Base-by-base conservation (phyloP, 2,797 vertebrate genomes). In the Crocidura indochinensis region DNA sequence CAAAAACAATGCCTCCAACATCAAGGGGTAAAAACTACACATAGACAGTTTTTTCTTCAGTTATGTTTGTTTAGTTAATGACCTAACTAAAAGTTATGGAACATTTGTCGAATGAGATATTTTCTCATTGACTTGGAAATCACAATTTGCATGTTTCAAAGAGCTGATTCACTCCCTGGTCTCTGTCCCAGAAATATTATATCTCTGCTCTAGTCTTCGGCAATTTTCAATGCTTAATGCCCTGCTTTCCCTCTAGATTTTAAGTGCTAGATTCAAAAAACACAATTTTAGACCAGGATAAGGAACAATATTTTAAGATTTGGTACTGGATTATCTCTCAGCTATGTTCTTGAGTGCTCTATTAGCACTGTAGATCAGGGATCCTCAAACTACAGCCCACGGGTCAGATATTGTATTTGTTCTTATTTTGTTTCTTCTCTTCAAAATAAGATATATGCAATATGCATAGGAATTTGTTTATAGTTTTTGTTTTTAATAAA, bases 241-340 rank as follows among this genome's bases (percentile, higher is more conserved):
- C 8, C 6, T 7, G 56, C 56, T 5, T 22, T 60, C 56, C 38
- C 22, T 60, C 56, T 60, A 60, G 20, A 60, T 60, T 60, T 60
- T 60, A 60, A 60, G 4, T 60, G 20, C 56, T 20, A 78, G 5
- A 60, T 53, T 76, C 51, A 69, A 27, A 22, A 73, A 91, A 53
- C 2, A 74, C 15, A 17, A 3, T 64, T 65, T 77, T 69, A 73
- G 10, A 20, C 69, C 26, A 17, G 12, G 22, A 71, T 10, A 44
- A 9, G 9, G 1, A 7, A 9, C 4, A 78, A 65, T 0, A 80
- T 47, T 12, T 88, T 75, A 68, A 69, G 14, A 53, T 19, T 15
- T 72, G 1, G 2, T 31, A 6, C 27, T 71, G 62, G 49, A 22
- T 87, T 79, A 17, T 76, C 83, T 93, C 86, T 79, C 94, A 75